Base-by-base conservation (phyloP, 2,113 vertebrate species). In the Pithys albifrons region DNA sequence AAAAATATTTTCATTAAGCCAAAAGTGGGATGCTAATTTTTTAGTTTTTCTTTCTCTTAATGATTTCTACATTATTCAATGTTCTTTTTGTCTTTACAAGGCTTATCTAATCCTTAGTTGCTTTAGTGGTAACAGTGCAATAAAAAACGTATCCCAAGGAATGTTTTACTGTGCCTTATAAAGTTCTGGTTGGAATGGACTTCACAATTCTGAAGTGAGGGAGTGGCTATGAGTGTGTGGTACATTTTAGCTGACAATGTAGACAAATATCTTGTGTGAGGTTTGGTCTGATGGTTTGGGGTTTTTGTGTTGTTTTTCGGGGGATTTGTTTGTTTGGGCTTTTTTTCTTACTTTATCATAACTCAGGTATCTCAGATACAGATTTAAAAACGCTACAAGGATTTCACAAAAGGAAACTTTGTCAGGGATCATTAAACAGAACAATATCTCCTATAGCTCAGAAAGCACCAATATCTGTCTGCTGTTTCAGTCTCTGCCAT, bases 211-310 rank as follows among this genome's bases (percentile, higher is more conserved):
- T 12, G 6, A 29, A 78, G 19, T 22, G 27, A 66, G 43, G 54
- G 66, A 16, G 3, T 24, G 5, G 7, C 4, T 45, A 1, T 35
- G 7, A 17, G 7, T 57, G 7, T 8, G 15, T 28, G 17, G 7
- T 43, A 6, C 3, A 19, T 83, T 95, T 86, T 43, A 64, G 16
- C 29, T 69, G 27, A 14, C 19, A 65, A 3, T 0, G 0, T 46
- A 55, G 37, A 24, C 3, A 22, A 12, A 10, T 41, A 43, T 9
- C 25, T 74, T 45, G 7, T 45, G 22, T 69, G 35, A 4, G 3
- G 52, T 81, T 62, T 39, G 15, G 0, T 45, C 35, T 75, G 7
- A 15, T 52, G 5, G 2, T 43, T 22, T 48, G 12, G 3, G 4
- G 0, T 4, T 17, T 61, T 65, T 12, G 6, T 15, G 9, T 25